Evolutionary conservation across 2,797 vertebrate species (phyloP).

Genomic region (Masticophis lateralis): DNA sequence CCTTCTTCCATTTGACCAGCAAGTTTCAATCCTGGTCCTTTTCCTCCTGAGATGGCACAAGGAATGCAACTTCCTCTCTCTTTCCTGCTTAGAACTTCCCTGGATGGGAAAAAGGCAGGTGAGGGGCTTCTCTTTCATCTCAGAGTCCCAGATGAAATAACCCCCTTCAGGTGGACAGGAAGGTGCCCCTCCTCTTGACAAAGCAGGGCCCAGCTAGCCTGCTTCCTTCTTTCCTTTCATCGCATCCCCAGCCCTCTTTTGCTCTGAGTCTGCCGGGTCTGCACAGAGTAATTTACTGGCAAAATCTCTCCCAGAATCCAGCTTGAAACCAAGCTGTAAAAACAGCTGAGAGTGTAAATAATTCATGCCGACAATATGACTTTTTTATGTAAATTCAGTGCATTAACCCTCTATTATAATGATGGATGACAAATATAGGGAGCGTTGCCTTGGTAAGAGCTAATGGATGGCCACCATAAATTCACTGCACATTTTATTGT

Average conservation of each 20-base stretch:
- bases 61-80: background rate
- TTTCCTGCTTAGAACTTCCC: background rate
- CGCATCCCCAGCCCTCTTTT: conserved; percentile 64
- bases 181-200: background rate
- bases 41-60: background rate
- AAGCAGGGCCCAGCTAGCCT: background rate
- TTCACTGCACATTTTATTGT: conserved; percentile 99
- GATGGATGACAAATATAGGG: conserved; percentile 99
- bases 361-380: conserved; percentile 99
- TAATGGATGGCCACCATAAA: conserved; percentile 99
- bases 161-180: background rate
- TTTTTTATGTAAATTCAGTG: conserved; percentile 99
- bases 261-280: conserved; percentile 78
- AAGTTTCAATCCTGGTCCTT: background rate
- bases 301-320: conserved; percentile 91
- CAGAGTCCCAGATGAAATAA: background rate
- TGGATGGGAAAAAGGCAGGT: background rate
- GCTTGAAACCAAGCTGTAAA: conserved; percentile 92
- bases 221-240: background rate
- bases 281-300: conserved; percentile 93
- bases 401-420: conserved; percentile 99
- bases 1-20: background rate
- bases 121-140: background rate
- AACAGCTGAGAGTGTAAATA: conserved; percentile 99
- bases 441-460: conserved; percentile 99